Evolutionary conservation across 2,797 vertebrate genomes (phyloP).

Genomic region (Nasua narica): DNA sequence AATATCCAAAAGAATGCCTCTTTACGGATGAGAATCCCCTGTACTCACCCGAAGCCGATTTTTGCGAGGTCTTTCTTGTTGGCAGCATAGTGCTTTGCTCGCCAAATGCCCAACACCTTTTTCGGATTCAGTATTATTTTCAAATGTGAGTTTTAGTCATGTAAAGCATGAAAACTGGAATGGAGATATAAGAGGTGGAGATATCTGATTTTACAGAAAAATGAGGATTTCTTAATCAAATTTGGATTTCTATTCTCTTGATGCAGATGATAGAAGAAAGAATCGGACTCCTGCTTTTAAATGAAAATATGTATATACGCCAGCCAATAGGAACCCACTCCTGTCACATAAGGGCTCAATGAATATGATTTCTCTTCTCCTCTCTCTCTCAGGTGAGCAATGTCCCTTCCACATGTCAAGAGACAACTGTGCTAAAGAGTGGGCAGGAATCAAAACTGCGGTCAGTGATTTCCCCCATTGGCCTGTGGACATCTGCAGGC

Average conservation of each 20-base stretch:
- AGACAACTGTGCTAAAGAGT: not conserved
- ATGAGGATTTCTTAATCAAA: slow-evolving; percentile 18
- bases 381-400: not conserved
- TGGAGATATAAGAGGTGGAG: not conserved
- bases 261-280: not conserved
- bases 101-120: not conserved
- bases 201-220: not conserved
- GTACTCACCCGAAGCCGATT: not conserved
- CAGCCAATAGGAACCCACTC: not conserved
- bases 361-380: not conserved
- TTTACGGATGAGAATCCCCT: not conserved
- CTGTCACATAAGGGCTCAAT: not conserved
- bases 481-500: not conserved
- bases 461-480: not conserved
- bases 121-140: not conserved
- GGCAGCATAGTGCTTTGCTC: not conserved
- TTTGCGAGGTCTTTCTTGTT: not conserved
- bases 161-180: not conserved
- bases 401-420: not conserved
- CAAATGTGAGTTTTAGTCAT: not conserved
- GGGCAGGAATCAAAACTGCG: not conserved
- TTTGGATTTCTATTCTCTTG: not conserved
- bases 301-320: not conserved
- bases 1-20: not conserved
- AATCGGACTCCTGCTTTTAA: not conserved